Conservation (phyloP, 92 coral and sea anemone species). For the Actinostola sp. region DNA sequence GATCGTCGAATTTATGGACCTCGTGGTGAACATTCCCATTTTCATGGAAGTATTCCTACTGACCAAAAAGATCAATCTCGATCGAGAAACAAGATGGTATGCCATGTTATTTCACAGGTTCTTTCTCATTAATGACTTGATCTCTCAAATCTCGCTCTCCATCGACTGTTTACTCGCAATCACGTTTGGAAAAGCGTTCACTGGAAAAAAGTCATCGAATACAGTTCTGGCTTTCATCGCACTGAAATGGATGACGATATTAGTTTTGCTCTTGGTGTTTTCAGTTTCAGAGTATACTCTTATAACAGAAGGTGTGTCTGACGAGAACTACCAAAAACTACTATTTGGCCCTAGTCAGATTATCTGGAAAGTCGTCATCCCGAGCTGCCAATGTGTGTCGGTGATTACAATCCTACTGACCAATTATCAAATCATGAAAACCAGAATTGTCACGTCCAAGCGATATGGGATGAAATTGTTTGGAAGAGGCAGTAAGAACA, state of each 20-base stretch:
- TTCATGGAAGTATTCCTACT: conserved; percentile 34
- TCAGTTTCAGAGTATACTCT: conserved; percentile 3
- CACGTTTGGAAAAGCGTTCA: conserved; percentile 1
- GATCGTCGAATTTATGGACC: conserved; percentile 31
- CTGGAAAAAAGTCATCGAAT: conserved; percentile 2
- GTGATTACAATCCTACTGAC: conserved; percentile 14
- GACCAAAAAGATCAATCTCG: conserved; percentile 27
- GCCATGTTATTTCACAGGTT: conserved; percentile 39
- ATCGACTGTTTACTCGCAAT: conserved; percentile 30
- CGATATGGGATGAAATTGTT: conserved; percentile 19
- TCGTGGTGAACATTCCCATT: conserved; percentile 25
- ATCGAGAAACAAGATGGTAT: conserved; percentile 29
- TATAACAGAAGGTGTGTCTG: conserved; percentile 16
- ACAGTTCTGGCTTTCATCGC: background rate
- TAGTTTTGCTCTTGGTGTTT: conserved; percentile 9
- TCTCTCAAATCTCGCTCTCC: conserved; percentile 16
- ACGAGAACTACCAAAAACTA: conserved; percentile 33
- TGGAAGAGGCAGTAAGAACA: conserved; percentile 31
- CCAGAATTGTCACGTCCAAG: conserved; percentile 8
- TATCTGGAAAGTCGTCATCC: conserved; percentile 39
- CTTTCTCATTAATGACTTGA: conserved; percentile 29
- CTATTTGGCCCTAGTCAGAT: conserved; percentile 39
- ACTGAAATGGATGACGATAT: conserved; percentile 17
- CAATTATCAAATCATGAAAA: conserved; percentile 14
- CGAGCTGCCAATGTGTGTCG: conserved; percentile 1